Percentiles rank a stretch among this genome's conserved stretches.
Conservation (phyloP, 2,113 vertebrate species). For the Pterocles gutturalis region DNA sequence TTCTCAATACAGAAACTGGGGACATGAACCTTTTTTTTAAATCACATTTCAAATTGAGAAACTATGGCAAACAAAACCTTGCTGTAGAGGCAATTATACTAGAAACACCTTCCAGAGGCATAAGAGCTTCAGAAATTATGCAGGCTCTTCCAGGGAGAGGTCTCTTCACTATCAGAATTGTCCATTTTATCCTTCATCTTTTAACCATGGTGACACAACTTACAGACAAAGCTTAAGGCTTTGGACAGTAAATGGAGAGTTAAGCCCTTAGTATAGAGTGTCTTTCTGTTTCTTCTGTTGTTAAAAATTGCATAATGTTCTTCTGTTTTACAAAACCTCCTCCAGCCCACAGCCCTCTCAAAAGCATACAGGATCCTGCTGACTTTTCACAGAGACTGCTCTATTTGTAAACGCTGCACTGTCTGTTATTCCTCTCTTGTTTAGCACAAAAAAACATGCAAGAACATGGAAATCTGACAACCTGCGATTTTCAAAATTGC, state of each 20-base stretch:
- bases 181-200: background rate
- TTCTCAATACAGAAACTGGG: background rate
- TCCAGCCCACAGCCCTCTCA: background rate
- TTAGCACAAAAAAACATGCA: background rate
- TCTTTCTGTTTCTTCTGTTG: background rate
- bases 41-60: background rate
- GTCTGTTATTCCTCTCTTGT: background rate
- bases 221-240: background rate
- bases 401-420: background rate
- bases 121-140: background rate
- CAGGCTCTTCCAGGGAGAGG: background rate
- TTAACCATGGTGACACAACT: background rate
- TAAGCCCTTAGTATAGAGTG: background rate
- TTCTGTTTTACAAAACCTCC: background rate
- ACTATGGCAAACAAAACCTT: background rate
- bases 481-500: background rate
- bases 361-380: background rate
- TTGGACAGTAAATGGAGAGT: background rate
- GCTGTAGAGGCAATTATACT: background rate
- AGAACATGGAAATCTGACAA: background rate
- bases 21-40: background rate
- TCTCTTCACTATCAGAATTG: background rate
- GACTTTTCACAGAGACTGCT: background rate
- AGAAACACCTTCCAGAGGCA: background rate
- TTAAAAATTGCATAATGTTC: background rate